phyloP scores from a whole-genome alignment of 2,888 invertebrate species.

The Hemistola chrysoprasaria region DNA sequence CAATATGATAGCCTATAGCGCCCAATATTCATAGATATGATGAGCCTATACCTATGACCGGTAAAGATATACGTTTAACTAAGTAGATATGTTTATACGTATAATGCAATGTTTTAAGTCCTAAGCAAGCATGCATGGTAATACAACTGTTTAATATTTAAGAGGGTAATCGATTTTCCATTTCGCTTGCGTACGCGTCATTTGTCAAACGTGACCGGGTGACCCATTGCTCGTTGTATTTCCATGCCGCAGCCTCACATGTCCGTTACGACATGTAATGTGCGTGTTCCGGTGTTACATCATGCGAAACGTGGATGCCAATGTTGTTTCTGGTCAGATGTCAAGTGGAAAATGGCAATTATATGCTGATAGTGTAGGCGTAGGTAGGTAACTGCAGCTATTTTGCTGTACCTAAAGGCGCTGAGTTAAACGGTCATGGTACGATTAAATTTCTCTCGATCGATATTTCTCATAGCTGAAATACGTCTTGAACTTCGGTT shows the following conservation, averaged over 20 bases:
- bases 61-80: too few species aligned
- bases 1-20: too few species aligned
- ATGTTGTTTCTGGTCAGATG: neutral
- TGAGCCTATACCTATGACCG: too few species aligned
- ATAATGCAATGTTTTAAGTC: neutral
- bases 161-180: conserved; percentile 14
- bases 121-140: neutral
- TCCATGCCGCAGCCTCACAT: conserved; percentile 26
- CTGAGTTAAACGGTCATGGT: too few species aligned
- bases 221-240: conserved; percentile 22
- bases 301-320: neutral
- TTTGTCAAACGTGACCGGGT: conserved; percentile 27
- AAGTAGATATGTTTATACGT: too few species aligned
- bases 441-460: too few species aligned
- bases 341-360: neutral
- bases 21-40: too few species aligned
- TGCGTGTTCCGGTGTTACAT: conserved; percentile 27
- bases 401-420: too few species aligned
- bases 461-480: too few species aligned
- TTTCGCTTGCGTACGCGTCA: conserved; percentile 23
- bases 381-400: too few species aligned
- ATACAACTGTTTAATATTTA: conserved; percentile 1
- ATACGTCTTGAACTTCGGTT: too few species aligned
- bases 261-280: conserved; percentile 30
- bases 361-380: too few species aligned